Base-by-base conservation (phyloP, 2,113 vertebrate genomes). In the Vicugna pacos region DNA sequence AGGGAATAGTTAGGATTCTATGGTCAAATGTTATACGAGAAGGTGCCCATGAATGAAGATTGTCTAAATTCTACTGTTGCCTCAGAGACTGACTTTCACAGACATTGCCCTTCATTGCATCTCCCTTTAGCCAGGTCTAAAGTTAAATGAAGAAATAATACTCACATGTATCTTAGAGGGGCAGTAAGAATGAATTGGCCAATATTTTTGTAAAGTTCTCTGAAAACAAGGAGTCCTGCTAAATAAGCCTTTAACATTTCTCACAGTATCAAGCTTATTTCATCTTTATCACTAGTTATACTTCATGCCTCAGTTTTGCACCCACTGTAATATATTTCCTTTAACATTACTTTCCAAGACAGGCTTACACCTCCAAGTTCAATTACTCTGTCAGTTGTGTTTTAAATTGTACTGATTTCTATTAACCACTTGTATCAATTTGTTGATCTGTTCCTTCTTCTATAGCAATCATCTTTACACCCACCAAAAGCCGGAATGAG, bases 331-430 rank as follows among this genome's bases (percentile, higher is more conserved):
- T 76, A 83, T 83, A 93, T 89, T 95, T 93, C 26, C 87, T 93
- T 96, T 95, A 94, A 42, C 38, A 32, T 72, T 91, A 67, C 97
- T 89, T 96, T 81, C 73, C 79, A 94, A 95, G 91, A 69, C 94
- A 92, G 42, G 73, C 83, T 95, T 94, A 96, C 95, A 97, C 95
- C 91, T 97, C 95, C 94, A 94, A 95, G 86, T 91, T 95, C 96
- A 96, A 98, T 97, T 97, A 97, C 93, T 97, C 97, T 95, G 97
- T 93, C 96, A 95, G 50, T 81, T 96, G 79, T 95, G 50, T 95
- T 87, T 97, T 96, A 96, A 94, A 96, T 87, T 83, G n/a, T 87
- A 75, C 94, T 94, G 82, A 94, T 95, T 97, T 95, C 83, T 93
- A 89, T 98, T 97, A 97, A 95, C 93, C 65, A 92, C 77, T 96